Evolutionary conservation across 30 jellyfish, hydroid and myxozoan species (phyloP), one percentile per base, ranked within the genome.

Genomic region (Aurelia aurita complex sp. Pacific): DNA sequence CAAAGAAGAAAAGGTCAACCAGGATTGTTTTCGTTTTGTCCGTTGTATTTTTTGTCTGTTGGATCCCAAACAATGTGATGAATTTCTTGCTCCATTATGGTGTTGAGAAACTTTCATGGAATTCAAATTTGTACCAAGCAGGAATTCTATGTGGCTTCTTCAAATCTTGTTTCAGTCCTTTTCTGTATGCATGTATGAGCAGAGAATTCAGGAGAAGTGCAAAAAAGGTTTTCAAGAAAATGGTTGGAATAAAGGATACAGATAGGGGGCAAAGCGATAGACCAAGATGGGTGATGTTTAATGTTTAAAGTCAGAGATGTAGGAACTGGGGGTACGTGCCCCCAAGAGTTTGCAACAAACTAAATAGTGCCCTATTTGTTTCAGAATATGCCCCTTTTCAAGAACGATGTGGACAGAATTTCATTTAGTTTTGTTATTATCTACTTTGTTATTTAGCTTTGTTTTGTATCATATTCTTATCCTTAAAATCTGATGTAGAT

Each of bases 161-260:
- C 54, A 94, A 76, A 72, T 74, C 96, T n/a, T 94, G 97, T 54
- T 35, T 94, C 29, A 94, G 89, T 68, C 98, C 98, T 5, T 10
- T 94, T 19, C 69, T 94, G 71, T 94, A 94, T 52, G 88, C 96
- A 19, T 80, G 78, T 73, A 87, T 71, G 60, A 88, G 97, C 85
- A 50, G 84, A 51, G 90, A 83, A 5, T 94, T 94, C 76, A 71
- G 97, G 16, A 19, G 38, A 12, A 57, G 74, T 67, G 80, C 92
- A 83, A 69, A 18, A 43, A 40, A 71, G n/a, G 80, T 76, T 34
- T 46, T 74, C 15, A 72, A 19, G 18, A 83, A 71, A 67, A 33
- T 59, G 75, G 63, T 67, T 61, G 23, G 55, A 18, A 74, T 10
- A n/a, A 40, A 40, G n/a, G 76, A 1, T 13, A 5, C 0, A 16